phyloP scores from a whole-genome alignment of 2,113 vertebrate genomes.

The Cynoglossus semilaevis region DNA sequence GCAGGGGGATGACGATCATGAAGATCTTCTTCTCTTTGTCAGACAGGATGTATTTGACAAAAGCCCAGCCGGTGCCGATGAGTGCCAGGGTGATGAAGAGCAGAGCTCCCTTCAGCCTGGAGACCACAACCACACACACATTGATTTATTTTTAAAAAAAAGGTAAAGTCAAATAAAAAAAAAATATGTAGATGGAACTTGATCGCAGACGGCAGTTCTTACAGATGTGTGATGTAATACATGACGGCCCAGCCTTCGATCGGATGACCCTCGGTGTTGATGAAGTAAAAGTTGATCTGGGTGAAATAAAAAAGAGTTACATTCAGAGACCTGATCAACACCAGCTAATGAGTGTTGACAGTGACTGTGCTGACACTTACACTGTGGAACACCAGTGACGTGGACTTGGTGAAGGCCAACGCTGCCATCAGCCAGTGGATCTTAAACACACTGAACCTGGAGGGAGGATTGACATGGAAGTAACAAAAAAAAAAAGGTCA shows the following conservation, averaged over 20 bases:
- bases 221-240: slow-evolving; percentile 87
- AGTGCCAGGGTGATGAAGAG: slow-evolving; percentile 86
- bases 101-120: slow-evolving; percentile 84
- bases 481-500: too few relatives aligned
- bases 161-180: not conserved
- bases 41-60: slow-evolving; percentile 84
- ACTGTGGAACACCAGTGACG: slow-evolving; percentile 83
- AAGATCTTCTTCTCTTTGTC: slow-evolving; percentile 91
- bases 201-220: slow-evolving; percentile 46
- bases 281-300: slow-evolving; percentile 87
- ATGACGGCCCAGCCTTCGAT: slow-evolving; percentile 85
- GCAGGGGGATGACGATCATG: slow-evolving; percentile 84
- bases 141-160: not conserved
- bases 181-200: too few relatives aligned
- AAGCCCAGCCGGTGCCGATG: slow-evolving; percentile 86
- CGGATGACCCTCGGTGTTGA: slow-evolving; percentile 81
- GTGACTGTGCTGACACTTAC: slow-evolving; percentile 42
- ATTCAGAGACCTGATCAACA: not conserved
- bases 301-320: not conserved
- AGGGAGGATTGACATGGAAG: too few relatives aligned
- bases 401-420: slow-evolving; percentile 81
- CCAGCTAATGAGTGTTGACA: not conserved
- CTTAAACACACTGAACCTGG: slow-evolving; percentile 85
- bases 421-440: slow-evolving; percentile 89
- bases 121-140: not conserved